Base-by-base conservation (phyloP, 2,888 invertebrate genomes). In the Griposia aprilina region DNA sequence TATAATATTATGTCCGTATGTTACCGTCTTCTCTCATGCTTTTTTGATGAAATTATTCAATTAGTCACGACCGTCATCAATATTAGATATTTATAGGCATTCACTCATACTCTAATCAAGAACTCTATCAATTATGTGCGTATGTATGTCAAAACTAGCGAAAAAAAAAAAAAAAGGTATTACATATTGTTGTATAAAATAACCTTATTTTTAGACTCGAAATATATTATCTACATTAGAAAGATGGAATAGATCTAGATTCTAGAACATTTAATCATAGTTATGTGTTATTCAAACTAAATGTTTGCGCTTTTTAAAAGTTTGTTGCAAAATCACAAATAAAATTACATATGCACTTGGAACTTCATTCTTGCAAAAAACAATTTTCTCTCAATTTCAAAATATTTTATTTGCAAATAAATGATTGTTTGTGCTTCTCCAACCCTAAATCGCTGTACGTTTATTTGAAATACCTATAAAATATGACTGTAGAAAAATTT, bases 191-290 rank as follows among this genome's bases (percentile, higher is more conserved):
- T 91, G 89, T 92, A 90, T 92, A 89, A 92, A 91, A 93, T 93
- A 91, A 89, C 91, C 90, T 94, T 94, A 95, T 94, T 95, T 95
- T 95, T 94, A 94, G 95, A 95, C 91, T 92, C 92, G 81, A 93
- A 90, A 92, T 94, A 93, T 94, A 93, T 93, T 94, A 93, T 93
- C 91, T 93, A 92, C 90, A 93, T 91, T 93, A 89, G 93, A 90
- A 89, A 89, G 90, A 90, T 91, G 89, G 92, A 90, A 92, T 91
- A 92, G 87, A 74, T 80, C 55, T 85, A 85, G 84, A 76, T 76
- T 85, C 66, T 85, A 85, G 84, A 74, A 78, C 69, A 67, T 86
- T 69, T 84, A 84, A 78, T 82, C 76, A 82, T 88, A 85, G 80
- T 63, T 74, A 81, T 84, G 62, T 71, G 60, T 69, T 76, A 78